These are phyloP conservation scores for Connochaetes taurinus DNA, from an alignment of 2,113 vertebrate genomes.

Conservation along the genomic window DNA sequence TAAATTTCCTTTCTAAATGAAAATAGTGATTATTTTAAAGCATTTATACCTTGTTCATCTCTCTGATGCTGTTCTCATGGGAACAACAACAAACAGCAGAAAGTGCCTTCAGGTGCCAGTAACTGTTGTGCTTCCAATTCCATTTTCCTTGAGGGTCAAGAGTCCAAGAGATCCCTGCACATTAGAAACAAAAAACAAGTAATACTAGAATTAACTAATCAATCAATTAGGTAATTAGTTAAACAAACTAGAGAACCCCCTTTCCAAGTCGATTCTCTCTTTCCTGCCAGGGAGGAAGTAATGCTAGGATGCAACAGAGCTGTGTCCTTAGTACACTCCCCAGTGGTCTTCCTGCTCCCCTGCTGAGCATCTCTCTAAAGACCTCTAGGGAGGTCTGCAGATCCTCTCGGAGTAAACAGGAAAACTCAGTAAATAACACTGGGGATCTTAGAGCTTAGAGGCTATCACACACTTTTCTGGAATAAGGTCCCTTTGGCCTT, in stretches of 20 bases:
- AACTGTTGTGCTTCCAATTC: neutral
- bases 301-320: neutral
- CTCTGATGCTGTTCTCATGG: neutral
- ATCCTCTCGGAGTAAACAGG: conserved; percentile 1
- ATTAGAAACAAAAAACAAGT: neutral
- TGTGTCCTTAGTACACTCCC: neutral
- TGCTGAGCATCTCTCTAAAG: neutral
- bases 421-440: conserved; percentile 29
- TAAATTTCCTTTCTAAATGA: neutral
- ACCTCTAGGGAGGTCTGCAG: neutral
- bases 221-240: neutral
- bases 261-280: neutral
- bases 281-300: neutral
- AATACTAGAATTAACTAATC: neutral
- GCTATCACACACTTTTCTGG: neutral
- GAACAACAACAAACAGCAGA: neutral
- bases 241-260: neutral
- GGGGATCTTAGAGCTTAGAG: neutral
- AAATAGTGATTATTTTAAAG: conserved; percentile 38
- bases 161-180: neutral
- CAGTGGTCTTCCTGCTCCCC: neutral
- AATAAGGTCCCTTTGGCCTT: neutral
- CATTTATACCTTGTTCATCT: neutral
- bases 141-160: neutral
- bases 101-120: neutral